Evolutionary conservation across 2,113 vertebrate species (phyloP), one percentile per base, ranked within the genome.

Genomic region (Murina feae): DNA sequence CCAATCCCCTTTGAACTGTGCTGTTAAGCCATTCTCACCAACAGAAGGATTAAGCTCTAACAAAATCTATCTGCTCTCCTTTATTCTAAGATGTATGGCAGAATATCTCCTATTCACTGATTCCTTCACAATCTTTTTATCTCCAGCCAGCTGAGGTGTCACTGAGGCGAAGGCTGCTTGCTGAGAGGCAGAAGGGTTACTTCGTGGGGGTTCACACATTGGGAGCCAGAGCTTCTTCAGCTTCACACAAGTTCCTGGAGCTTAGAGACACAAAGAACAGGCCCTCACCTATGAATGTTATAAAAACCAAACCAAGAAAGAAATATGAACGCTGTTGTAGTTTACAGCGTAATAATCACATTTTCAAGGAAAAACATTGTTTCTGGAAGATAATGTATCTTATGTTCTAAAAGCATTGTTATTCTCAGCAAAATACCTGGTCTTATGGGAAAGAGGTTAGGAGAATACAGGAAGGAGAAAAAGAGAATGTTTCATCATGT

Each of bases 181-280:
- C 53, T 72, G 53, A 78, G 72, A 78, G 68, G 30, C 47, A 85
- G 69, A 63, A 53, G 44, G 44, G 30, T 58, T 58, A 47, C 90
- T 83, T 87, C 5, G 1, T 37, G 85, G 71, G 1, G 89, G 30
- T 81, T 97, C 72, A 95, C 66, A 28, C 5, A 12, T 6, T 37
- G 60, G 72, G 39, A 75, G 30, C 35, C 35, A 11, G 37, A 66
- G 10, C 21, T 87, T 96, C 66, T 82, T 93, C 88, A 42, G 37
- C 71, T 76, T 72, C 81, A 74, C 0, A 11, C 1, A 30, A 53
- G 47, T 72, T 85, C 44, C 85, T 90, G 63, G 51, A 95, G 47
- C 20, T 88, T 68, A 68, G 63, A 96, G 63, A 95, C 60, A 95
- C 47, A 97, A 90, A 95, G 47, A 95, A 95, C 39, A 97, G 39